phyloP scores from a whole-genome alignment of 2,888 invertebrate species.

The Lasioglossum morio region DNA sequence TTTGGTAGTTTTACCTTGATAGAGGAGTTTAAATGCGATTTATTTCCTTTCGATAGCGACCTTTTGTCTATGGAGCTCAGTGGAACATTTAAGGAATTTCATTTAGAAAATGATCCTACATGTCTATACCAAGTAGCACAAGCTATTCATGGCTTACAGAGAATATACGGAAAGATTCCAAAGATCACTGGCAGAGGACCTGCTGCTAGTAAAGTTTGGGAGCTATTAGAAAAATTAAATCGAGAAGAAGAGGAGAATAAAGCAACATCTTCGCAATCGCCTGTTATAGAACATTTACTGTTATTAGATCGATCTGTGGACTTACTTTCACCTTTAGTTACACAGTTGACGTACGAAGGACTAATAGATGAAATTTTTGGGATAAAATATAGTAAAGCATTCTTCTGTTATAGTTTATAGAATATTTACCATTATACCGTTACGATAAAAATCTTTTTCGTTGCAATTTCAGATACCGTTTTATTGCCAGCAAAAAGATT shows the following conservation, averaged over 20 bases:
- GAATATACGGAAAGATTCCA: slow-evolving; percentile 95
- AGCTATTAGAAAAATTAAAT: slow-evolving; percentile 91
- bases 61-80: slow-evolving; percentile 96
- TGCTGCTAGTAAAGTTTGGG: slow-evolving; percentile 95
- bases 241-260: slow-evolving; percentile 87
- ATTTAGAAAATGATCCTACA: slow-evolving; percentile 95
- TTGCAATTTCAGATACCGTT: slow-evolving; percentile 87
- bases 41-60: slow-evolving; percentile 96
- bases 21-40: slow-evolving; percentile 94
- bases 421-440: background rate
- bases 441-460: background rate
- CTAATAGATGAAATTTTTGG: slow-evolving; percentile 98
- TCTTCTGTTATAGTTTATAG: background rate
- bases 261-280: slow-evolving; percentile 85
- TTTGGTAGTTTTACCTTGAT: slow-evolving; percentile 90
- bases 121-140: slow-evolving; percentile 95
- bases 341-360: slow-evolving; percentile 98
- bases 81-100: slow-evolving; percentile 92
- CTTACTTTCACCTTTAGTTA: slow-evolving; percentile 95
- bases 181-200: slow-evolving; percentile 95
- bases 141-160: slow-evolving; percentile 93
- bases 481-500: slow-evolving; percentile 95
- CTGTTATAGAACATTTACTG: slow-evolving; percentile 94
- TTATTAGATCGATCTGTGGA: slow-evolving; percentile 96
- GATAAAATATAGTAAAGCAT: slow-evolving; percentile 88